Base-by-base conservation (phyloP, 2,113 vertebrate species). In the Sinocyclocheilus anophthalmus region DNA sequence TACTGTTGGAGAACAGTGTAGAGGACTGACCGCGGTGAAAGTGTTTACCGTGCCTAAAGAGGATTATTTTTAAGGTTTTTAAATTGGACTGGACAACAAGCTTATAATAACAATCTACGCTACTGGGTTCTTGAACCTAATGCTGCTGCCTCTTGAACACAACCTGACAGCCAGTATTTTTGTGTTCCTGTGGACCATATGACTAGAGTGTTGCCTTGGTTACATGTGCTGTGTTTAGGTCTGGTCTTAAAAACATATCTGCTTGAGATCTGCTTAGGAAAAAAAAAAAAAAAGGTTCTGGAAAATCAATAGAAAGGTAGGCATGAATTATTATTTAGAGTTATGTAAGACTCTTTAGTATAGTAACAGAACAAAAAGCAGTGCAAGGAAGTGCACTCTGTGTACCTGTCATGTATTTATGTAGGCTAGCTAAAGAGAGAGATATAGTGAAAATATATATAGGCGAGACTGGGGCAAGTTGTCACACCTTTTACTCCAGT, bases 191-290 rank as follows among this genome's bases (percentile, higher is more conserved):
- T 73, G 67, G n/a, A 83, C 59, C 80, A 81, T 77, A 80, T 86
- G 72, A 55, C 30, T 65, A 7, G 16, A 76, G 30, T 26, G 83
- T 89, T 87, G 82, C 78, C 86, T 77, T 84, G 88, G 88, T 73
- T 69, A 88, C 82, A 22, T 39, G 42, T 3, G 22, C 59, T 73
- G 53, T 76, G 72, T 42, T 42, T 42, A 42, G 42, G 42, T 8
- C 42, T 7, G 42, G 42, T 33, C 67, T 83, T 30, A 57, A 83
- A 83, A 73, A 82, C 61, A 69, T 67, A 70, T 69, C 80, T 70
- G 80, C 80, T 70, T 53, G 39, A 82, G 79, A 81, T 48, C 61
- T 81, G 59, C n/a, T 81, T 55, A 55, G 81, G 42, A 83, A 70
- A 50, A 83, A 48, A 48, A 48, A 14, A 14, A 37, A 72, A 6